These are phyloP conservation scores for Halcyon senegalensis DNA, from an alignment of 2,113 vertebrate genomes.

Conservation along the genomic window DNA sequence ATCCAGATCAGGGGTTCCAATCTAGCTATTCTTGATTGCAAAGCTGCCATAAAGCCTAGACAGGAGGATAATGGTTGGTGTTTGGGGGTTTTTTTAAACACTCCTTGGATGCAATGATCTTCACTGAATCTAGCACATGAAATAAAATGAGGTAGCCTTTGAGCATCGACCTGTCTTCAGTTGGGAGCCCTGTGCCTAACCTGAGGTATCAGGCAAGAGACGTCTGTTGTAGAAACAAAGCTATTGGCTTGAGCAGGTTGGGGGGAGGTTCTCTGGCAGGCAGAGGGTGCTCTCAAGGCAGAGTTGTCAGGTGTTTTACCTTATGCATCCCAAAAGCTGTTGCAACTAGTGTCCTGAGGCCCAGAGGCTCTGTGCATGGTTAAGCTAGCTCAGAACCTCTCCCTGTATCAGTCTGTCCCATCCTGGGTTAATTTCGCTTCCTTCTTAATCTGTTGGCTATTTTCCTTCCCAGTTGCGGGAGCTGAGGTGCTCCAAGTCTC, in stretches of 20 bases:
- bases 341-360: neutral
- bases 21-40: neutral
- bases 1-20: neutral
- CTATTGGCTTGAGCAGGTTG: neutral
- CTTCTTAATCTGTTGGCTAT: neutral
- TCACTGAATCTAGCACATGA: neutral
- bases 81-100: neutral
- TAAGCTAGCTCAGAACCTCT: neutral
- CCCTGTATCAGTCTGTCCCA: neutral
- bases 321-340: neutral
- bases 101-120: neutral
- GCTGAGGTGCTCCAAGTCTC: neutral
- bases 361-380: neutral
- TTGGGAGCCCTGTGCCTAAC: neutral
- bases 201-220: neutral
- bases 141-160: neutral
- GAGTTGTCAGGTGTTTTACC: neutral
- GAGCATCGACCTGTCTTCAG: neutral
- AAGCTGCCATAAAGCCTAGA: neutral
- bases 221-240: neutral
- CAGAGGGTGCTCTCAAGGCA: neutral
- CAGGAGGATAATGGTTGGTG: neutral
- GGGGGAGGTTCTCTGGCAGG: neutral
- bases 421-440: neutral
- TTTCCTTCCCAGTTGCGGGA: neutral